Percentiles rank a stretch among this genome's conserved stretches.
Evolutionary conservation across 2,888 invertebrate species (phyloP).

Genomic region (Tortricodes alternella): DNA sequence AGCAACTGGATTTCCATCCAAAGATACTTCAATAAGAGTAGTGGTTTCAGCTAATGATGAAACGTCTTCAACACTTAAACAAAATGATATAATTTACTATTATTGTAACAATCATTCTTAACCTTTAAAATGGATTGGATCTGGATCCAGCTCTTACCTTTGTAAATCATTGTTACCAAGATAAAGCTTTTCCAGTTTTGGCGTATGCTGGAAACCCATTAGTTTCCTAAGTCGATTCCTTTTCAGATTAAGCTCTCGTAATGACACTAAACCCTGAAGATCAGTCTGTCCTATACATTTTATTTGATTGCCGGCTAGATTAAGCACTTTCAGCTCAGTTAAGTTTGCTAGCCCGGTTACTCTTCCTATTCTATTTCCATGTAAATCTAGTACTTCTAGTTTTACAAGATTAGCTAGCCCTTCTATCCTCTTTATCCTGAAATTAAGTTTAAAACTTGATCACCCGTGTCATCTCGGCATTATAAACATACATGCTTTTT

Average conservation of each 20-base stretch:
- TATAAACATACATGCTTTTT: background rate
- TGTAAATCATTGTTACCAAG: conserved; percentile 91
- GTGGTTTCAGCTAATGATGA: conserved; percentile 90
- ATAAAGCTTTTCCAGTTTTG: conserved; percentile 89
- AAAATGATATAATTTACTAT: background rate
- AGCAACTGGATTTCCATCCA: conserved; percentile 93
- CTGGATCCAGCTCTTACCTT: conserved; percentile 54
- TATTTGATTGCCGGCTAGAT: conserved; percentile 96
- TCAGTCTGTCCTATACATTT: conserved; percentile 89
- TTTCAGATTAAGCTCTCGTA: conserved; percentile 94
- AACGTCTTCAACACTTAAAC: conserved; percentile 91
- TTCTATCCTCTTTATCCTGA: conserved; percentile 90
- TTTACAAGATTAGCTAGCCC: conserved; percentile 87
- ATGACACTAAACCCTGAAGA: conserved; percentile 88
- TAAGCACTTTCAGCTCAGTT: conserved; percentile 92
- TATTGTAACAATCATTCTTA: background rate
- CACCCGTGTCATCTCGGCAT: too few species aligned
- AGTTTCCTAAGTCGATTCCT: conserved; percentile 92
- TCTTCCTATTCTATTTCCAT: conserved; percentile 93
- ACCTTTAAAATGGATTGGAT: background rate
- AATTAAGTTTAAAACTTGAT: conserved; percentile 37
- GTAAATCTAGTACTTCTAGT: conserved; percentile 95
- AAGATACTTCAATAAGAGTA: conserved; percentile 90
- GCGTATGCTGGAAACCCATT: conserved; percentile 90
- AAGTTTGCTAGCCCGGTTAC: conserved; percentile 87